Base-by-base conservation (phyloP, 2,113 vertebrate genomes). In the Lathamus discolor region DNA sequence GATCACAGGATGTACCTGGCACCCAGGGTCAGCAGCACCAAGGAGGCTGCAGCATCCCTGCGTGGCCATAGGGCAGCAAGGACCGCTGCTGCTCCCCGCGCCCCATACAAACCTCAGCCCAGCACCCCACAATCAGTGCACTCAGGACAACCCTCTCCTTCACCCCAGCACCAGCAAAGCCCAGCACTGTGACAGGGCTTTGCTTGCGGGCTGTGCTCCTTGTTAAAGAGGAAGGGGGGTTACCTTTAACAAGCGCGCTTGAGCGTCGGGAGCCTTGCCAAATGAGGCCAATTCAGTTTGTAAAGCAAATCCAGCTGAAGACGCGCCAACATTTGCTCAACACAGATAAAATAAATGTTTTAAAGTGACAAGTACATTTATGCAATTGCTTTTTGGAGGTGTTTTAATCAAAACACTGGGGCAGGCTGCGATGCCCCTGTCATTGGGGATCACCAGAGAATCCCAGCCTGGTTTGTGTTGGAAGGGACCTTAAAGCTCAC, bases 21-120 rank as follows among this genome's bases (percentile, higher is more conserved):
- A 9, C 80, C 15, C 6, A 0, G 0, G 4, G 20, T 1, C 8
- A 0, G 59, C 41, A 51, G 44, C 66, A 2, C 6, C 27, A 3
- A 13, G 33, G 41, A 39, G 54, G 6, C 72, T 44, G 66, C 19
- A 10, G 10, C 64, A 18, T 9, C 57, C 29, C 76, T 12, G 67
- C 33, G 7, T 7, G 16, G n/a, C 35, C 44, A 19, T 17, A 10
- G 61, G 35, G 7, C 35, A 27, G 9, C 22, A 23, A 7, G 2
- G 43, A 27, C 66, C 15, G 10, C 31, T 29, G 13, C 39, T 66
- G 63, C 39, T 46, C 33, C 57, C 57, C 4, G 13, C 35, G 57
- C 23, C n/a, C 33, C 13, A n/a, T 24, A 23, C 33, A 59, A 59
- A 35, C 33, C 57, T 59, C n/a, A 35, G 33, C 57, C 33, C 61